phyloP scores from a whole-genome alignment of 2,888 invertebrate genomes.

The Tholera decimalis region DNA sequence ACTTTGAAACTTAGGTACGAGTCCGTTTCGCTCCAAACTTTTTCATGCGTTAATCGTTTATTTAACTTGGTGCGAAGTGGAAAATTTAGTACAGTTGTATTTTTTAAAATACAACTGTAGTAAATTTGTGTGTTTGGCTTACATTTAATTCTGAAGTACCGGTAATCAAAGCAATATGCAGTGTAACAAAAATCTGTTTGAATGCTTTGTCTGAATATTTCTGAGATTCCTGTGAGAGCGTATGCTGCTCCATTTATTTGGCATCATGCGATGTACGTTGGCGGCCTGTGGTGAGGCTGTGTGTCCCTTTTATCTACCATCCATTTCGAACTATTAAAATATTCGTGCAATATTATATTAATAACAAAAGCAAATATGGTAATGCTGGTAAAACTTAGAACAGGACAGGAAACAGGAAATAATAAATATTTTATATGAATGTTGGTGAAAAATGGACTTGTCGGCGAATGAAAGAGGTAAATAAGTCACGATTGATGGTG shows the following conservation, averaged over 20 bases:
- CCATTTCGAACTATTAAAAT: conserved; percentile 48
- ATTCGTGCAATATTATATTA: conserved; percentile 45
- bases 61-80: conserved; percentile 24
- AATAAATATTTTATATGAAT: conserved; percentile 34
- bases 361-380: conserved; percentile 54
- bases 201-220: conserved; percentile 51
- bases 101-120: no score
- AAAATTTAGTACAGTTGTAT: conserved; percentile 1
- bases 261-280: conserved; percentile 41
- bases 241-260: conserved; percentile 65
- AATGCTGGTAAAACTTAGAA: conserved; percentile 45
- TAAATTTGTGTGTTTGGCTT: conserved; percentile 18
- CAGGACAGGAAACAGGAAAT: conserved; percentile 23
- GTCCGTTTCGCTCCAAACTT: conserved; percentile 45
- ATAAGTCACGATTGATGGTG: conserved; percentile 60
- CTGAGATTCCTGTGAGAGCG: conserved; percentile 47
- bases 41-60: conserved; percentile 47
- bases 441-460: conserved; percentile 46
- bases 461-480: conserved; percentile 34
- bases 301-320: conserved; percentile 50
- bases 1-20: conserved; percentile 68
- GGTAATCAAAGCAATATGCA: conserved; percentile 16
- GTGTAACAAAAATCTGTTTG: conserved; percentile 35
- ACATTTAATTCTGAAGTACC: conserved; percentile 14
- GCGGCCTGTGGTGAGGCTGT: conserved; percentile 32